phyloP scores from a whole-genome alignment of 2,888 invertebrate genomes.

The Parnassius apollo region DNA sequence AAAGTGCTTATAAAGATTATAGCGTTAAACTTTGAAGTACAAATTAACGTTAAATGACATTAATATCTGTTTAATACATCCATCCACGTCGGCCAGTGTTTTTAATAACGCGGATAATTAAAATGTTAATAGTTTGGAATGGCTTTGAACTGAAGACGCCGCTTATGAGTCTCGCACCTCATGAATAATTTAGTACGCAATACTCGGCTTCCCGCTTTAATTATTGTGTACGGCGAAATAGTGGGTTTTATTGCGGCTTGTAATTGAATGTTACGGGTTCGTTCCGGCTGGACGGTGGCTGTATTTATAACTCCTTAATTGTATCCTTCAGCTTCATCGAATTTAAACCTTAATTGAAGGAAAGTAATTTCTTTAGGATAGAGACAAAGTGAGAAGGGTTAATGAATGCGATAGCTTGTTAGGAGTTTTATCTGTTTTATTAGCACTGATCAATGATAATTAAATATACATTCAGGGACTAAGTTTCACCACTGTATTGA shows the following conservation, averaged over 20 bases:
- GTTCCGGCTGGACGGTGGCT: conserved; percentile 15
- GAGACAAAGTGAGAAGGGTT: background rate
- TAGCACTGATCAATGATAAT: background rate
- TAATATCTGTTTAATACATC: background rate
- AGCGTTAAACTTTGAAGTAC: too few species aligned
- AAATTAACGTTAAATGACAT: background rate
- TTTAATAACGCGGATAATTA: conserved; percentile 40
- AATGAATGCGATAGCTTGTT: background rate
- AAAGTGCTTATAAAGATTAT: too few species aligned
- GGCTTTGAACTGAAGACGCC: conserved; percentile 36
- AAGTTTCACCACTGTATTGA: too few species aligned
- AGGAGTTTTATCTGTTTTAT: background rate
- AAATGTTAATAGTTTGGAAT: conserved; percentile 46
- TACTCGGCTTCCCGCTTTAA: conserved; percentile 33
- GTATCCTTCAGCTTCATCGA: conserved; percentile 14
- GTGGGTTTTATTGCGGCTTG: conserved; percentile 34
- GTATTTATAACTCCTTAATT: conserved; percentile 15
- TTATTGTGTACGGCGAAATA: conserved; percentile 35
- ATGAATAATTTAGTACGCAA: conserved; percentile 41
- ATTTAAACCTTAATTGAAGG: conserved; percentile 8
- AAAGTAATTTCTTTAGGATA: conserved; percentile 13
- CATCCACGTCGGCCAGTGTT: conserved; percentile 7
- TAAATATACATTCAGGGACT: background rate
- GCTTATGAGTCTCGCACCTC: conserved; percentile 31
- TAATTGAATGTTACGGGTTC: conserved; percentile 37